Conservation (phyloP, 2,113 vertebrate species). For the Ahaetulla prasina region DNA sequence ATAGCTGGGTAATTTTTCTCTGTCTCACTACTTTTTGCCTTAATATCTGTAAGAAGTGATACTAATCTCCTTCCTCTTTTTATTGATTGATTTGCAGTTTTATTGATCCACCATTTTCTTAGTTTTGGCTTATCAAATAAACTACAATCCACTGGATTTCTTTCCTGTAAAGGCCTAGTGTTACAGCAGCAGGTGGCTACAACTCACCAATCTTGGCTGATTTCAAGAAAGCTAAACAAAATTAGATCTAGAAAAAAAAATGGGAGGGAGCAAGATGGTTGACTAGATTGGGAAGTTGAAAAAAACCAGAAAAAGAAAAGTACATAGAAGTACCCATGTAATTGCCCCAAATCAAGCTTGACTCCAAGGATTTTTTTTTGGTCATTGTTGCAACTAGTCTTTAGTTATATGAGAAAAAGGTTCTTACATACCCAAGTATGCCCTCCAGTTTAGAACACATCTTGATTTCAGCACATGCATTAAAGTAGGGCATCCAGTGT, state of each 20-base stretch:
- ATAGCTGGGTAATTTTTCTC: not conserved
- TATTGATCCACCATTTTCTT: not conserved
- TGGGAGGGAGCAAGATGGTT: not conserved
- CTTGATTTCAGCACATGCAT: accelerated
- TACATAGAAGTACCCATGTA: not conserved
- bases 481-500: not conserved
- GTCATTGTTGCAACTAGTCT: not conserved
- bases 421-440: slow-evolving; percentile 2
- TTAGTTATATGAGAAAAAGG: not conserved
- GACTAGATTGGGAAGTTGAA: not conserved
- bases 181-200: not conserved
- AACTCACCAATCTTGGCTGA: not conserved
- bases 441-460: not conserved
- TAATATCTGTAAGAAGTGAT: not conserved
- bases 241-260: not conserved
- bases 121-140: not conserved
- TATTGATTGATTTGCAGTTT: not conserved
- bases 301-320: not conserved
- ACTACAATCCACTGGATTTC: not conserved
- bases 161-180: not conserved
- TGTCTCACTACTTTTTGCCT: not conserved
- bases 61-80: not conserved
- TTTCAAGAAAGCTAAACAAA: not conserved
- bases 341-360: not conserved
- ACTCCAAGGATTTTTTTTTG: not conserved